A percentile compares a stretch with the other conserved stretches of the same genome.
phyloP scores from a whole-genome alignment of 2,113 vertebrate genomes.

The Osmerus eperlanus region DNA sequence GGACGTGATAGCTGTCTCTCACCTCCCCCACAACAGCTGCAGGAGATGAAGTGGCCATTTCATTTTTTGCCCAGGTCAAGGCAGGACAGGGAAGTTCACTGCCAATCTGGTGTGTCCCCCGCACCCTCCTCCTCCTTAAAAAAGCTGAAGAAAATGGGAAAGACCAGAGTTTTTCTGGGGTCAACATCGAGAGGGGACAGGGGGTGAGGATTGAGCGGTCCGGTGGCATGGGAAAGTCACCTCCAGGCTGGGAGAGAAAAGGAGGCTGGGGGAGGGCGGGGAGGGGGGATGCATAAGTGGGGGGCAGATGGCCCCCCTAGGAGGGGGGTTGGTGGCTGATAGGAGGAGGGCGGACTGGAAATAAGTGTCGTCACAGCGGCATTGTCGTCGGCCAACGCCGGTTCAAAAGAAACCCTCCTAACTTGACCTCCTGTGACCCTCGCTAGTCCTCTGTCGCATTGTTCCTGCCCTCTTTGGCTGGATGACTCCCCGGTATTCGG shows the following conservation, averaged over 20 bases:
- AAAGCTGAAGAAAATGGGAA: conserved; percentile 44
- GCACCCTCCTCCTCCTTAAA: conserved; percentile 35
- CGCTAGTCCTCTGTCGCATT: conserved; percentile 50
- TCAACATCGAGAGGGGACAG: conserved; percentile 53
- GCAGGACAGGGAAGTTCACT: conserved; percentile 30
- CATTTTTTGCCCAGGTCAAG: conserved; percentile 30
- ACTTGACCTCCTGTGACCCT: conserved; percentile 58
- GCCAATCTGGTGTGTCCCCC: conserved; percentile 38
- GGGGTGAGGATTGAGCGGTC: conserved; percentile 44
- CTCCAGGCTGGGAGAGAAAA: conserved; percentile 64
- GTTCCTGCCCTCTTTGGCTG: conserved; percentile 53
- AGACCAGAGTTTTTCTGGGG: conserved; percentile 49
- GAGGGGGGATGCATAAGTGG: conserved; percentile 54
- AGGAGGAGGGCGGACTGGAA: conserved; percentile 33
- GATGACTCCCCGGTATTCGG: conserved; percentile 50
- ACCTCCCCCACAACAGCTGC: conserved; percentile 53
- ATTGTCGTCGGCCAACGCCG: conserved; percentile 61
- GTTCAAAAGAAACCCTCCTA: conserved; percentile 53
- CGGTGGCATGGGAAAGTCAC: conserved; percentile 81
- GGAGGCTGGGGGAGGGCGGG: conserved; percentile 40
- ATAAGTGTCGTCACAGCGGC: conserved; percentile 59
- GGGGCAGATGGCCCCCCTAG: conserved; percentile 71
- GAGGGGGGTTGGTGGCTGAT: conserved; percentile 45
- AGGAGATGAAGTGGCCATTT: conserved; percentile 36
- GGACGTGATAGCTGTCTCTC: background rate